phyloP scores from a whole-genome alignment of 1,140 invertebrate genomes.

The Brachionus manjavacas region DNA sequence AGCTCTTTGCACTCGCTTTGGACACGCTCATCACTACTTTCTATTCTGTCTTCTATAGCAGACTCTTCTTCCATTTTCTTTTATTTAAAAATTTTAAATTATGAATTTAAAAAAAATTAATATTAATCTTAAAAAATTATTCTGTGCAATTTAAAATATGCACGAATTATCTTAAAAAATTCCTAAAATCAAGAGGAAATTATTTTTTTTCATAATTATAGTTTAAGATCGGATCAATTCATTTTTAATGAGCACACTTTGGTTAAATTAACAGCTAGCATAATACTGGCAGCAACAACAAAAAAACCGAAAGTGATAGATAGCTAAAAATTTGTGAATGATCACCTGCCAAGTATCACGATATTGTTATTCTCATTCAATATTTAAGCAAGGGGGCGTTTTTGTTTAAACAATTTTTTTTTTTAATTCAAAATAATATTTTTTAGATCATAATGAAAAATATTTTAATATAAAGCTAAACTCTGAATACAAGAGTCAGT shows the following conservation, averaged over 20 bases:
- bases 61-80: neutral
- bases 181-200: neutral
- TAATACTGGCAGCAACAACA: neutral
- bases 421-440: neutral
- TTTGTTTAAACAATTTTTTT: neutral
- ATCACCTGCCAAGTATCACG: neutral
- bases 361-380: neutral
- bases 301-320: neutral
- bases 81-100: neutral
- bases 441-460: neutral
- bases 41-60: neutral
- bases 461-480: neutral
- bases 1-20: slow-evolving; percentile 75
- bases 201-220: neutral
- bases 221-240: neutral
- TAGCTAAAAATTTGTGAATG: neutral
- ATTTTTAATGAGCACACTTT: neutral
- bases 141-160: neutral
- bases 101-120: neutral
- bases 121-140: neutral
- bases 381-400: neutral
- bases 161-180: neutral
- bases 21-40: neutral
- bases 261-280: neutral
- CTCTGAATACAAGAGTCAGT: neutral